Base-by-base conservation (phyloP, 2,797 vertebrate genomes). In the Oreortyx pictus region DNA sequence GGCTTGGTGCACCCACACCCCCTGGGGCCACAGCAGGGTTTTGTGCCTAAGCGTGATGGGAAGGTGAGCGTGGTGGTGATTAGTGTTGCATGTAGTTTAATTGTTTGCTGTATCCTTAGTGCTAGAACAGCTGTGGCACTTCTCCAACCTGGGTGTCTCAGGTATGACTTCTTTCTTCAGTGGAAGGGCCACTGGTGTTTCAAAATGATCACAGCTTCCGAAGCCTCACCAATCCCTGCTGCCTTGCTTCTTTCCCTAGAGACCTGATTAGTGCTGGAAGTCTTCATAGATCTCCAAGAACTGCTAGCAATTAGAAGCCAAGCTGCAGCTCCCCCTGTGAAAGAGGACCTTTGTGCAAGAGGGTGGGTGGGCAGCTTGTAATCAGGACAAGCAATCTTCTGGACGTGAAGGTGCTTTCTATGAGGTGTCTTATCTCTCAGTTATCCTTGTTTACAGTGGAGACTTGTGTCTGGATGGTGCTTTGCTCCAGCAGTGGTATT, bases 361-460 rank as follows among this genome's bases (percentile, higher is more conserved):
- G 39, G 41, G 61, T 29, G 9, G 61, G 39, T 43, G 61, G 61
- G 61, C 29, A n/a, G 62, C 62, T 65, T 65, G 41, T 65, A 15
- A 23, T 9, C 29, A 41, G 52, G 18, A 52, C 31, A 47, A 27
- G 29, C 14, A 23, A 16, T n/a, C 62, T 43, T 43, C 13, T 23
- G 22, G 20, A 31, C 13, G 20, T 9, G 41, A 24, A 27, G 43
- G 13, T 75, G 57, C 50, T 52, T 75, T 52, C 25, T 0, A 3
- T 20, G 54, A 37, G 2, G 0, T n/a, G 54, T 57, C 27, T 24
- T 39, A 25, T 7, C 22, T 17, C 9, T 19, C 12, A 1, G 20
- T 75, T 70, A 13, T 39, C 33, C 52, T 47, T 22, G 5, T 46
- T 25, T 2, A 29, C 25, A 31, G 47, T n/a, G 39, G 43, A 23